Evolutionary conservation across 2,113 vertebrate species (phyloP).

Genomic region (Crocuta crocuta): DNA sequence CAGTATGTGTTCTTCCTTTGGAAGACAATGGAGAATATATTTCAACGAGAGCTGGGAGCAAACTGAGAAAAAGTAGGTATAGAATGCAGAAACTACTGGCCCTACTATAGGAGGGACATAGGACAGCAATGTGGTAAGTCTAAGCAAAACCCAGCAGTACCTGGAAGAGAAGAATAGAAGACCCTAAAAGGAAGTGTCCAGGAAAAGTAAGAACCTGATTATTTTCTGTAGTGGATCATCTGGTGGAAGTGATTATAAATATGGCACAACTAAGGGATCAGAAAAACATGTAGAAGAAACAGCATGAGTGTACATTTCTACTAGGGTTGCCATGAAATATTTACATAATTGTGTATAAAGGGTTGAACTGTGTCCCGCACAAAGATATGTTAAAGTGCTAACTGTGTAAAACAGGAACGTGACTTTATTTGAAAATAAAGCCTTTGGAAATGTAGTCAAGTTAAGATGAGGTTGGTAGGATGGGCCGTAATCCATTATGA

Average conservation of each 20-base stretch:
- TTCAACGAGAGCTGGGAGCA: not conserved
- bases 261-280: not conserved
- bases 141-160: not conserved
- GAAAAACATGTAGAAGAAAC: not conserved
- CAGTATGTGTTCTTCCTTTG: not conserved
- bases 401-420: not conserved
- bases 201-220: not conserved
- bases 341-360: not conserved
- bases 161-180: not conserved
- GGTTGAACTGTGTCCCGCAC: not conserved
- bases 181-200: not conserved
- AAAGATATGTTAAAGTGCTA: not conserved
- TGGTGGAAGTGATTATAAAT: not conserved
- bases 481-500: not conserved
- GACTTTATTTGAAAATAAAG: not conserved
- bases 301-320: not conserved
- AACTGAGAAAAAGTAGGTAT: not conserved
- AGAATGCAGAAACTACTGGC: not conserved
- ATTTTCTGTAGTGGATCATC: not conserved
- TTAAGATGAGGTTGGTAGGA: not conserved
- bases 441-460: not conserved
- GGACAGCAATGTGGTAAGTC: rapidly evolving
- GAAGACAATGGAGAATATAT: not conserved
- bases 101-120: rapidly evolving
- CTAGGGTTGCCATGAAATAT: not conserved